These are phyloP conservation scores for Ptychodera flava DNA, from an alignment of 35 echinoderm and acorn worm genomes.

Conservation along the genomic window DNA sequence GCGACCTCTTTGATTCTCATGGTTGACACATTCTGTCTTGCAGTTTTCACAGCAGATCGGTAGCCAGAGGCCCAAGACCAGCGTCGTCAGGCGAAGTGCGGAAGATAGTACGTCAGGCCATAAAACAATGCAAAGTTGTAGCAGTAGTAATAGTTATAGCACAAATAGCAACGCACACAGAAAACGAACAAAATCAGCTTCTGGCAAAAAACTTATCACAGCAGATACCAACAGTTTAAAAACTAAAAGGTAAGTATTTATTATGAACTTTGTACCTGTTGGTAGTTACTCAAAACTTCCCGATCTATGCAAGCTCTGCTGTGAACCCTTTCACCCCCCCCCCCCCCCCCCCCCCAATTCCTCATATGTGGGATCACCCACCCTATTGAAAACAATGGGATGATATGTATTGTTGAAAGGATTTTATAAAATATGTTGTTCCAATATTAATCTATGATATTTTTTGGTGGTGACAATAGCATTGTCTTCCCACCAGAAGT, in stretches of 20 bases:
- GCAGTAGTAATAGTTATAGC: not conserved
- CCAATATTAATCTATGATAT: too few species aligned
- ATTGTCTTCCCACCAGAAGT: too few species aligned
- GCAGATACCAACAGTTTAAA: not conserved
- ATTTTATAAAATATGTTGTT: too few species aligned
- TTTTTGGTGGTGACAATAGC: too few species aligned
- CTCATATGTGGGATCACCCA: not conserved
- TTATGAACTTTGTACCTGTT: not conserved
- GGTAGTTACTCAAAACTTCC: too few species aligned
- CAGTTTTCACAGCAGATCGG: not conserved
- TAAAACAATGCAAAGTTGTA: not conserved
- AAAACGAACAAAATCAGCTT: not conserved
- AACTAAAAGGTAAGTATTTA: not conserved
- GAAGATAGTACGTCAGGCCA: not conserved
- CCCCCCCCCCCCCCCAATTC: not conserved
- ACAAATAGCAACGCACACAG: not conserved
- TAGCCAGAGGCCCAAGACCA: not conserved
- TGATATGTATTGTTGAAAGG: too few species aligned
- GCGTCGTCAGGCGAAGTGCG: not conserved
- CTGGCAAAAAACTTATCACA: not conserved
- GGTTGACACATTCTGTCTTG: too few species aligned
- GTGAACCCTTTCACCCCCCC: too few species aligned
- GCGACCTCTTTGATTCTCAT: too few species aligned
- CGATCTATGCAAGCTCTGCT: too few species aligned
- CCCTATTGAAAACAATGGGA: not conserved